Base-by-base conservation (phyloP, 2,888 invertebrate species). In the Drosophila macrospina region DNA sequence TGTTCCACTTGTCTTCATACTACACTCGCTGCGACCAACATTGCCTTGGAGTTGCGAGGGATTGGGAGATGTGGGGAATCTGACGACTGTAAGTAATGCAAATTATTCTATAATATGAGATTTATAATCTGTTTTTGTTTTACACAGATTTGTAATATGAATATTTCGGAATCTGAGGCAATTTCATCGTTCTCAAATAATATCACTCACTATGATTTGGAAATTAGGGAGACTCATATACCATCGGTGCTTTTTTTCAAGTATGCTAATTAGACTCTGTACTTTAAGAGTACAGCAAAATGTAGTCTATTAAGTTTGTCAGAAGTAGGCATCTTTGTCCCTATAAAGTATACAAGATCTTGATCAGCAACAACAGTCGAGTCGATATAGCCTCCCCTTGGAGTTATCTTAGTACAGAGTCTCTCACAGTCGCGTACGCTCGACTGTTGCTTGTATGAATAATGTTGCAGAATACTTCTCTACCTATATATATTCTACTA, bases 41-140 rank as follows among this genome's bases (percentile, higher is more conserved):
- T 90, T 97, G 55, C 97, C 97, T 10, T 97, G 97, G 97, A 94
- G 95, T 75, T 97, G 97, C 89, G 93, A 94, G 73, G 95, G 96
- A 3, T 37, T 77, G 0, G 52, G 55, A 0, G 2, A 45, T 15
- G 1, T 24, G 4, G 13, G 13, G 1, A 61, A 61, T n/a, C 0
- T 55, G 4, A 45, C 55, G 4, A 84, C 81, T 5, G 81, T 88
- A 52, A 50, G 44, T 47, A 20, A 2, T 13, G 16, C 1, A 13
- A 5, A 10, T 11, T 2, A 7, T 10, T 5, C 5, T 6, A 2
- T 24, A 0, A 6, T 4, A n/a, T 1, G 2, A 4, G 5, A 1
- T 8, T 0, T 4, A 15, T 5, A 30, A 8, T 36, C 0, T 30
- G 5, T 4, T 0, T 39, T 15, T 37, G 1, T 15, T 37, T n/a